Evolutionary conservation across 2,113 vertebrate species (phyloP).

Genomic region (Accipiter cooperii): DNA sequence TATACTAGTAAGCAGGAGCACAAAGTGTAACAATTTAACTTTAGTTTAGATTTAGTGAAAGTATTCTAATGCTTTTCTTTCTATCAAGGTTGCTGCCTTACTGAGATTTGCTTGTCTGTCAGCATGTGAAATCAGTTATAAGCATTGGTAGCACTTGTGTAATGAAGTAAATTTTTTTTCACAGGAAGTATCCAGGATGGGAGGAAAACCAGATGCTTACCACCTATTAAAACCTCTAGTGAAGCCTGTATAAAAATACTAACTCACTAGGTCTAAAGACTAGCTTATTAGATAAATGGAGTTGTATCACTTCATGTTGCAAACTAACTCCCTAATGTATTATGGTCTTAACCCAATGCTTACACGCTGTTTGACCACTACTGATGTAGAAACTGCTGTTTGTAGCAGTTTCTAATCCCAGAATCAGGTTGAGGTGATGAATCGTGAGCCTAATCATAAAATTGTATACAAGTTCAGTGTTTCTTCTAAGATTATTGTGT

Average conservation of each 20-base stretch:
- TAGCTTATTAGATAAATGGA: background rate
- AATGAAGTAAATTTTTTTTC: background rate
- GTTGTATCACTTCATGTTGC: background rate
- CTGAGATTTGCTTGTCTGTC: background rate
- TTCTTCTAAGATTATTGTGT: background rate
- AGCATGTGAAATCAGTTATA: background rate
- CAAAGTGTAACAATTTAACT: background rate
- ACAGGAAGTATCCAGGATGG: background rate
- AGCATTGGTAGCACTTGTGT: background rate
- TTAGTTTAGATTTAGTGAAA: background rate
- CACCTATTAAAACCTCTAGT: background rate
- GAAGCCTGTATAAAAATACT: background rate
- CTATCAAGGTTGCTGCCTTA: background rate
- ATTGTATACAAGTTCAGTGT: background rate
- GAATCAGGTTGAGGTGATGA: background rate
- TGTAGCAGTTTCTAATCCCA: background rate
- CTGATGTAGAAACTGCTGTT: background rate
- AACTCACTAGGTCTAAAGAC: background rate
- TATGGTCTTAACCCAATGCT: background rate
- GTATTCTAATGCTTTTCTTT: background rate
- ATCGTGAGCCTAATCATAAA: background rate
- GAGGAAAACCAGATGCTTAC: background rate
- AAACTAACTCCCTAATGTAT: background rate
- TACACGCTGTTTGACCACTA: background rate
- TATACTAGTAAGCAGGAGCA: background rate